phyloP scores from a whole-genome alignment of 2,888 invertebrate species.

The Hipparchia sbordonii region DNA sequence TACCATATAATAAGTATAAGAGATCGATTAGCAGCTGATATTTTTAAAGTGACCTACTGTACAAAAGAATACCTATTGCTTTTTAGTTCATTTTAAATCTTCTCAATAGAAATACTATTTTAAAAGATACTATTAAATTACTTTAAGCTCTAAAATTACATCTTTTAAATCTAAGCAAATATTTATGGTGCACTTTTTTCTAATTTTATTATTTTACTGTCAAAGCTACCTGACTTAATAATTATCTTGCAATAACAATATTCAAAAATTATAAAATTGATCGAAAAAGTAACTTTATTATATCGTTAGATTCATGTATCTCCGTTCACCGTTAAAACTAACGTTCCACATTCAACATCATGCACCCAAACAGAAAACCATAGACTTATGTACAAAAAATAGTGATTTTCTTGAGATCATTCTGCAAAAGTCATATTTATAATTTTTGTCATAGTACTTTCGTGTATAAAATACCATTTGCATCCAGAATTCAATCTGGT shows the following conservation, averaged over 20 bases:
- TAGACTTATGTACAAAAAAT: constrained; percentile 36
- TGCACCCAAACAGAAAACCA: constrained; percentile 34
- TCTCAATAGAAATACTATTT: no score
- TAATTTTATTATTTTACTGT: neutral
- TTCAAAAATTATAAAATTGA: neutral
- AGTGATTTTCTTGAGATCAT: neutral
- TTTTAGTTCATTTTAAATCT: no score
- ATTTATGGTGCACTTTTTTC: no score
- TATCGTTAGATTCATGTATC: neutral
- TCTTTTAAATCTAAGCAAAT: no score
- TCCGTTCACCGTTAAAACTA: constrained; percentile 1
- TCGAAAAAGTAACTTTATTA: neutral
- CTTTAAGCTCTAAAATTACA: no score
- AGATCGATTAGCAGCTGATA: neutral
- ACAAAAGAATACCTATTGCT: neutral
- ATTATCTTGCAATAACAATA: neutral
- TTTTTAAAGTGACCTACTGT: neutral
- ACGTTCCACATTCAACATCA: constrained; percentile 23
- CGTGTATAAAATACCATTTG: no score
- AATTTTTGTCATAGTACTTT: no score
- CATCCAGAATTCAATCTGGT: no score
- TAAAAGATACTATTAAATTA: no score
- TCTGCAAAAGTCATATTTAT: neutral
- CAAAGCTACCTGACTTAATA: no score
- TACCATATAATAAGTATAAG: neutral